Conservation (phyloP, 2,888 invertebrate genomes). For the Caenorhabditis sp. region DNA sequence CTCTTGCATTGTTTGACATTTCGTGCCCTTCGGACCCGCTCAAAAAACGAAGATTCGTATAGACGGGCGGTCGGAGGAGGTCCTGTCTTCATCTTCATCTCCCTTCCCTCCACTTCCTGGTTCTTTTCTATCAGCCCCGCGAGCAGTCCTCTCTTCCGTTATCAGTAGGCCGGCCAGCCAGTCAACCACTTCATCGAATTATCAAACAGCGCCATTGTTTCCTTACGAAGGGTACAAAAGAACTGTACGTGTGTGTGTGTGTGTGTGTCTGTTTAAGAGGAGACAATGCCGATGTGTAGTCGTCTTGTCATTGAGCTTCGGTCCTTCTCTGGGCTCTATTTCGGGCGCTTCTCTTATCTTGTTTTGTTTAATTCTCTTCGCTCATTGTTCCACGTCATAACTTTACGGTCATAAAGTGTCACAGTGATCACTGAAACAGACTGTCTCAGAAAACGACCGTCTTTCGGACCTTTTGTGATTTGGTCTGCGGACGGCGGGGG, state of each 20-base stretch:
- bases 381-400: slow-evolving; percentile 26
- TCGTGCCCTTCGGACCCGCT: slow-evolving; percentile 37
- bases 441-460: neutral
- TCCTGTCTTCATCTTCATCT: too few species aligned
- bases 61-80: slow-evolving; percentile 15
- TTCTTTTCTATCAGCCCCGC: slow-evolving; percentile 30
- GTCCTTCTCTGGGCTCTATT: slow-evolving; percentile 46
- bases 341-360: slow-evolving; percentile 46
- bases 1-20: slow-evolving; percentile 32
- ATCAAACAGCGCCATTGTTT: slow-evolving; percentile 46
- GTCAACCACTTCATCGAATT: slow-evolving; percentile 42
- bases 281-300: slow-evolving; percentile 32
- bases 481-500: slow-evolving; percentile 1
- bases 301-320: slow-evolving; percentile 50
- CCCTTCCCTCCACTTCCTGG: slow-evolving; percentile 28
- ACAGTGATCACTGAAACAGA: neutral
- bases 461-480: slow-evolving; percentile 1
- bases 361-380: slow-evolving; percentile 19
- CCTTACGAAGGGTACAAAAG: slow-evolving; percentile 26
- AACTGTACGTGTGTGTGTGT: slow-evolving; percentile 27
- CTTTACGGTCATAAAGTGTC: slow-evolving; percentile 28
- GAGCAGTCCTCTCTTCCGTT: neutral
- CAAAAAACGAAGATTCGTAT: slow-evolving; percentile 36
- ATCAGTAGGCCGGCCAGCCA: neutral
- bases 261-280: slow-evolving; percentile 7